These are phyloP conservation scores for Calidris pygmaea DNA, from an alignment of 2,113 vertebrate genomes.

Conservation along the genomic window DNA sequence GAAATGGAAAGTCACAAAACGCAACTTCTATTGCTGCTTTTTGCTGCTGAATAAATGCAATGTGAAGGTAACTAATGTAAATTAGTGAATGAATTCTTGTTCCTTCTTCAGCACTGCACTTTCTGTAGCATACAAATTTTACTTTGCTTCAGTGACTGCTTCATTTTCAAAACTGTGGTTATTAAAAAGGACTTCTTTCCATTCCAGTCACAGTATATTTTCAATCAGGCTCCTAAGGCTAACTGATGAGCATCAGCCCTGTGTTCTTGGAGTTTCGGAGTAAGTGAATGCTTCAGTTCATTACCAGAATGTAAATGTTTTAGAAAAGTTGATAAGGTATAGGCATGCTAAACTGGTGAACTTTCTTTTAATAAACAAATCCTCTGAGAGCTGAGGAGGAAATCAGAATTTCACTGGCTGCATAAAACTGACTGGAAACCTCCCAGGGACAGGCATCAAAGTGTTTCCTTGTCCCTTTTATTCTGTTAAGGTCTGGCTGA, in stretches of 20 bases:
- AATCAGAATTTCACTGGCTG: neutral
- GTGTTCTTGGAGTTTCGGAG: constrained; percentile 79
- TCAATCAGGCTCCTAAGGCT: constrained; percentile 84
- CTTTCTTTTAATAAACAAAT: neutral
- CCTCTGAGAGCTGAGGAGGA: neutral
- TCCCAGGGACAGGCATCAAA: neutral
- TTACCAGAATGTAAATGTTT: neutral
- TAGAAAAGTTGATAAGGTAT: neutral
- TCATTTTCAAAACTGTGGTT: neutral
- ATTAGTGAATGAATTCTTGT: neutral
- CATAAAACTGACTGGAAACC: neutral
- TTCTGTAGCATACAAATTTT: neutral
- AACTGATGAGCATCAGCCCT: constrained; percentile 57
- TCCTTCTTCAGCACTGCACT: neutral
- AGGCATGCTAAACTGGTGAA: neutral
- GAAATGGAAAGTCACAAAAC: neutral
- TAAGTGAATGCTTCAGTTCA: constrained; percentile 57
- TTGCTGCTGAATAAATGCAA: neutral
- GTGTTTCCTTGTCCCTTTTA: neutral
- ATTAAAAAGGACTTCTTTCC: neutral
- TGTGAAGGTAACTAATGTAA: neutral
- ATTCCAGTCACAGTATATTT: constrained; percentile 87
- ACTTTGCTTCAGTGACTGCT: neutral
- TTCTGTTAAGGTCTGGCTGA: neutral
- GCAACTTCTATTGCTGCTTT: neutral